Conservation (phyloP, 2,113 vertebrate genomes). For the Zeus faber region DNA sequence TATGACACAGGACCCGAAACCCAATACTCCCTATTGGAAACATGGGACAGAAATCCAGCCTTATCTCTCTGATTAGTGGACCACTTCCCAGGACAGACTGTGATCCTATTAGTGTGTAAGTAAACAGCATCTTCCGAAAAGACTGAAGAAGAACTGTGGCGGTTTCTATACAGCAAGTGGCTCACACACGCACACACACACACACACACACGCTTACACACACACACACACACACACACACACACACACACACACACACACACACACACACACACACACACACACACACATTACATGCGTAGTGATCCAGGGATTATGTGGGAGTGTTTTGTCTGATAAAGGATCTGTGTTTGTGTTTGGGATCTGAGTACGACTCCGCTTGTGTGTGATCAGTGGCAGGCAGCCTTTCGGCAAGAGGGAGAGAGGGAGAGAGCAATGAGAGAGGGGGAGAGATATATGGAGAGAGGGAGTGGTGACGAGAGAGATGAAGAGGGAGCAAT, state of each 20-base stretch:
- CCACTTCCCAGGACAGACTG: no score
- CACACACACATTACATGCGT: constrained; percentile 35
- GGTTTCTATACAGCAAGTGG: no score
- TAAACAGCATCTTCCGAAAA: no score
- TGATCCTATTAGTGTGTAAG: no score
- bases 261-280: not conserved
- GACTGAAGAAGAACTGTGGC: no score
- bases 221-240: not conserved
- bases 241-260: constrained; percentile 9
- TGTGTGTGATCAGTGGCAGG: constrained; percentile 53
- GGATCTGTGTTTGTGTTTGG: constrained; percentile 66
- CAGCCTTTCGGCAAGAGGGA: not conserved
- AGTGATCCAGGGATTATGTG: constrained; percentile 53
- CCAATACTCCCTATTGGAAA: no score
- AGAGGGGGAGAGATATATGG: not conserved
- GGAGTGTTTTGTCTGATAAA: constrained; percentile 64
- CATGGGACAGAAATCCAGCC: no score
- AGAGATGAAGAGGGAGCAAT: not conserved
- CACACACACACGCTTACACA: not conserved
- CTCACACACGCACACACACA: not conserved
- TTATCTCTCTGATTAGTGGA: no score
- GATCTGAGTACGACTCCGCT: constrained; percentile 47
- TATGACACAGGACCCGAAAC: no score
- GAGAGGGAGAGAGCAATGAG: not conserved
- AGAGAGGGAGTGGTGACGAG: not conserved